Evolutionary conservation across 2,797 vertebrate genomes (phyloP), one percentile per base, ranked within the genome.

Genomic region (Clarias platycephalus): DNA sequence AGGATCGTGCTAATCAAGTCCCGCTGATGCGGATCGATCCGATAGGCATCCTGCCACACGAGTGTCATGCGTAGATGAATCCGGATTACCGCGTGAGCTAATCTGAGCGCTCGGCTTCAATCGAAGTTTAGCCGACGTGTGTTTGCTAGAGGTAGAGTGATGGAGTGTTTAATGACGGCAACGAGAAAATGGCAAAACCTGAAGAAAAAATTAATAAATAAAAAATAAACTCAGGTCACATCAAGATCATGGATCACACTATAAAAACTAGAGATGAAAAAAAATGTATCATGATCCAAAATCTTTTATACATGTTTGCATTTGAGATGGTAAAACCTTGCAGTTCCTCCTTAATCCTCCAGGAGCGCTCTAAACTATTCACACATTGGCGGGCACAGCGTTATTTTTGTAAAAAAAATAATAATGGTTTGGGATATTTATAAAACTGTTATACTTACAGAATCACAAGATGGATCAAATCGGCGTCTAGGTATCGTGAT

Each of bases 1-100:
- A 13, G 5, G 62, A 67, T 80, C 64, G 44, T 81, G 81, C 71
- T 75, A 44, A 63, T 84, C 72, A 37, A 22, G 75, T 85, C 80
- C 5, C 31, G 4, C 53, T 34, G 28, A 75, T 49, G 44, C 53
- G 10, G 83, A 88, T 86, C 66, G 12, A n/a, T 72, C 78, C 88
- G 89, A 92, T 92, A 89, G 89, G 63, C 85, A 83, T 89, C 86
- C 84, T 77, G 79, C 81, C 82, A 77, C 83, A 86, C 67, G 24
- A 6, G 34, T 18, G 55, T 76, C 44, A 44, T 6, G 1, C 67
- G 15, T 31, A 75, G 34, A 40, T 6, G 63, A 55, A n/a, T 80
- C 63, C 26, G 8, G 44, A 72, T 77, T 53, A 79, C 64, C 24
- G 10, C 12, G 18, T 1, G 2, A 6, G 49, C 34, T 60, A 62